A percentile compares a stretch with the other conserved stretches of the same genome.
phyloP scores from a whole-genome alignment of 2,113 vertebrate species.

The Austrofundulus limnaeus region DNA sequence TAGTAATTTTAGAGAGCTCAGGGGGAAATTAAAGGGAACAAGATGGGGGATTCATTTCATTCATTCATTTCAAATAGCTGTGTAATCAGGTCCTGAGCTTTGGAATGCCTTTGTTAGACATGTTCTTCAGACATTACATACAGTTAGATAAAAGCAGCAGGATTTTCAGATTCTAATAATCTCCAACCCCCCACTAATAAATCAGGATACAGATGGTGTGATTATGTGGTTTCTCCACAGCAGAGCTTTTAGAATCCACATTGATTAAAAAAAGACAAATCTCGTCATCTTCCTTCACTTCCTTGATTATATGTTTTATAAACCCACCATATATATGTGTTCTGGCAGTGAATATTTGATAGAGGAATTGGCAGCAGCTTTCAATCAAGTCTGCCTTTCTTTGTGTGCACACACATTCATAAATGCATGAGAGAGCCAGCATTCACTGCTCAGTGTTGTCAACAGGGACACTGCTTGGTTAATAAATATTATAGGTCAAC shows the following conservation, averaged over 20 bases:
- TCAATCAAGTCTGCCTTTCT: conserved; percentile 9
- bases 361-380: conserved; percentile 27
- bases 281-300: conserved; percentile 16
- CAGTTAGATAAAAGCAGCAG: conserved; percentile 48
- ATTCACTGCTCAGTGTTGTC: conserved; percentile 33
- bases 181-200: conserved; percentile 37
- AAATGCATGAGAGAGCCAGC: conserved; percentile 56
- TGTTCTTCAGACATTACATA: conserved; percentile 64
- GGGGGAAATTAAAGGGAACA: conserved; percentile 71
- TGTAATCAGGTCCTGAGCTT: conserved; percentile 68
- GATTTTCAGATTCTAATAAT: conserved; percentile 59
- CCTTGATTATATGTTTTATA: conserved; percentile 19
- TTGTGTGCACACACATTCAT: conserved; percentile 49
- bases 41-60: conserved; percentile 70
- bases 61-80: conserved; percentile 74
- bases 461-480: conserved; percentile 50
- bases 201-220: conserved; percentile 32
- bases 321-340: conserved; percentile 18
- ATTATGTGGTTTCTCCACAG: conserved; percentile 34
- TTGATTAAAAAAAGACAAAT: conserved; percentile 55
- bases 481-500: conserved; percentile 74
- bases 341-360: conserved; percentile 18
- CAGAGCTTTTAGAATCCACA: conserved; percentile 32
- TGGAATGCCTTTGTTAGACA: conserved; percentile 68
- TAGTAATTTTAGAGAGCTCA: conserved; percentile 74